Conservation (phyloP, 2,113 vertebrate species). For the Pterocles burchelli region DNA sequence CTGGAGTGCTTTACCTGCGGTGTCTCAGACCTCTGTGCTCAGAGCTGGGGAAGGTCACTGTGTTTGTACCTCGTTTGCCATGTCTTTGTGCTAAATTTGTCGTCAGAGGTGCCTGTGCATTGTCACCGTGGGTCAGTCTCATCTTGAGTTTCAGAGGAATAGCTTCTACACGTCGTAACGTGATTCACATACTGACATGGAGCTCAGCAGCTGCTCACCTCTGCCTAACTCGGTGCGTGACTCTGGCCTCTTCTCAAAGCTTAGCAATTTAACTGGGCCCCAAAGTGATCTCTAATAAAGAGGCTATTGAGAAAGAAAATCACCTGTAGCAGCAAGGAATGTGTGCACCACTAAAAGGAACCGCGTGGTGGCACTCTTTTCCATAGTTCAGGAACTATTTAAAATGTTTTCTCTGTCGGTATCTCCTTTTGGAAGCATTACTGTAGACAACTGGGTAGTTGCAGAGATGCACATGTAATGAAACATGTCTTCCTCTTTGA, state of each 20-base stretch:
- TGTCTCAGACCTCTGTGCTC: no score
- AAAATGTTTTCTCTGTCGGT: rapidly evolving
- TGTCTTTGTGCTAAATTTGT: background rate
- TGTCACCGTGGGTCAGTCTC: background rate
- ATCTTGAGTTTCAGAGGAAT: background rate
- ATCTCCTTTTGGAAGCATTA: background rate
- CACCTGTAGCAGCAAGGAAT: background rate
- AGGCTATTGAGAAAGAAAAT: background rate
- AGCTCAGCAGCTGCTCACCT: background rate
- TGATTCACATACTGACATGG: background rate
- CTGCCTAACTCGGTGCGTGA: background rate
- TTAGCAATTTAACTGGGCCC: background rate
- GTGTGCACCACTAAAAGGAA: background rate
- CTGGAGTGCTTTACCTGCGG: background rate
- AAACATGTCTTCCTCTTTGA: background rate
- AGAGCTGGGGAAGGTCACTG: background rate
- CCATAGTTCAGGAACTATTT: background rate
- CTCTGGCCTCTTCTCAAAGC: background rate
- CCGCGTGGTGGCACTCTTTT: slow-evolving; percentile 65
- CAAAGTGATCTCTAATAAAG: background rate
- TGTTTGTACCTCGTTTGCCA: background rate
- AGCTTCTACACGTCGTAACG: background rate
- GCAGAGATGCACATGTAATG: background rate
- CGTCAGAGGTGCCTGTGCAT: background rate
- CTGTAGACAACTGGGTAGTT: background rate